Evolutionary conservation across 2,888 invertebrate species (phyloP), one percentile per base, ranked within the genome.

Genomic region (Stenotaenia linearis): DNA sequence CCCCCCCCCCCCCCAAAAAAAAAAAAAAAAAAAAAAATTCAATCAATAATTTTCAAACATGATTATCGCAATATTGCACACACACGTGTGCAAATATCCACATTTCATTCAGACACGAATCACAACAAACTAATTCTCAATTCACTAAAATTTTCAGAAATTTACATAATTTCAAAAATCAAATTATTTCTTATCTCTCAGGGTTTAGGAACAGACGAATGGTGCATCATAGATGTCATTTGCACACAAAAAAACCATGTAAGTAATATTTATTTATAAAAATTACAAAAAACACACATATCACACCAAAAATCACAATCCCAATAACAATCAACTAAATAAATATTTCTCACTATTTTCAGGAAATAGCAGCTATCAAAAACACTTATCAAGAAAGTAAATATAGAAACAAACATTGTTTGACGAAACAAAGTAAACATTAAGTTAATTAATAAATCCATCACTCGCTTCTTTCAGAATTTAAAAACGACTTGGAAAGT

Each of bases 141-240:
- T n/a, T n/a, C n/a, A n/a, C n/a, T n/a, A n/a, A n/a, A n/a, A n/a
- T n/a, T n/a, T n/a, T n/a, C n/a, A n/a, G n/a, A n/a, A n/a, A n/a
- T n/a, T n/a, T n/a, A n/a, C n/a, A n/a, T n/a, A n/a, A n/a, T n/a
- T n/a, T n/a, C n/a, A n/a, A n/a, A n/a, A n/a, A n/a, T n/a, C n/a
- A n/a, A 56, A 56, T 23, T 21, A 23, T 30, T 25, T 75, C 25
- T 75, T 75, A 18, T 6, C 61, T 45, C 83, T 83, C 10, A 86
- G 85, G 87, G 87, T 25, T 78, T 86, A 21, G 87, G 87, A 76
- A 88, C 88, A 1, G 86, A 86, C 80, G 87, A 87, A 83, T 83
- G 84, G 35, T 84, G 85, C 0, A 82, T 88, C 7, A 86, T 88
- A 78, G 88, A 87, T 81, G 83, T 88, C 18, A 84, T 88, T 81